These are phyloP conservation scores for Lepidurus arcticus DNA, from an alignment of 1,140 invertebrate genomes.

Conservation along the genomic window DNA sequence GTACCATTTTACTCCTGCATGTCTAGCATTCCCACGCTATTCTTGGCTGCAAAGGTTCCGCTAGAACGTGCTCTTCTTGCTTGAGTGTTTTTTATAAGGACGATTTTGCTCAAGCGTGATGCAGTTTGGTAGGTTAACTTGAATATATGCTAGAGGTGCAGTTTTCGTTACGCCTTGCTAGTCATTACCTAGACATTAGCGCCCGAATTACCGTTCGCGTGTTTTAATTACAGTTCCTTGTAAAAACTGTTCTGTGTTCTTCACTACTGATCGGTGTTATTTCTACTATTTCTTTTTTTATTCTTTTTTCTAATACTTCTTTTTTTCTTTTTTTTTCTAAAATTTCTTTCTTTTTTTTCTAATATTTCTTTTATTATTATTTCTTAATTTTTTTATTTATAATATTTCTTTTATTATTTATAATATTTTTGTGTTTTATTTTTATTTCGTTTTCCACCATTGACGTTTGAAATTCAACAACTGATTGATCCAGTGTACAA, in stretches of 20 bases:
- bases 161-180: too few species aligned
- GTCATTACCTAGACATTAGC: not conserved
- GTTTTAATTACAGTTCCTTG: not conserved
- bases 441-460: too few species aligned
- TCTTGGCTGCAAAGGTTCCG: not conserved
- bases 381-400: too few species aligned
- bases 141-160: not conserved
- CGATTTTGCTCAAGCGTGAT: not conserved
- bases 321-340: too few species aligned
- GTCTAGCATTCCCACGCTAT: slow-evolving; percentile 2
- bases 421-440: too few species aligned
- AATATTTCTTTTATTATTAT: too few species aligned
- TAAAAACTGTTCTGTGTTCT: not conserved
- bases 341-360: too few species aligned
- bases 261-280: not conserved
- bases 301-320: too few species aligned
- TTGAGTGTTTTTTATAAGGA: not conserved
- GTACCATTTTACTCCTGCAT: not conserved
- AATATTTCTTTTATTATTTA: too few species aligned
- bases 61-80: not conserved
- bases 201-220: not conserved
- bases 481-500: too few species aligned
- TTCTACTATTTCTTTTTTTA: too few species aligned
- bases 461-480: too few species aligned
- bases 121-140: not conserved